A percentile compares a stretch with the other conserved stretches of the same genome.
Conservation (phyloP, 2,888 invertebrate species). For the Slavum lentiscoides region DNA sequence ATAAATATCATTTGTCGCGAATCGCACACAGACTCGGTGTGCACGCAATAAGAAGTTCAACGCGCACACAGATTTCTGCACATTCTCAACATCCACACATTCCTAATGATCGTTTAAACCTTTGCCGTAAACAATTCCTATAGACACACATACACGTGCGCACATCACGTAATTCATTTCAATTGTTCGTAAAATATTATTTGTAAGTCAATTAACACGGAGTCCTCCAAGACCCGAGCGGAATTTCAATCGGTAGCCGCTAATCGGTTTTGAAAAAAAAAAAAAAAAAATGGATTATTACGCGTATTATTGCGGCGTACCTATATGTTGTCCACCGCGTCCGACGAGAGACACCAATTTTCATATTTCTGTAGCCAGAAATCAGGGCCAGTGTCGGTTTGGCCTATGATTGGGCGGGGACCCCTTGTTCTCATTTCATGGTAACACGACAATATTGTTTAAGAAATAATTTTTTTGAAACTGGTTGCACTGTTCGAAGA, state of each 20-base stretch:
- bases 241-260: constrained; percentile 36
- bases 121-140: constrained; percentile 17
- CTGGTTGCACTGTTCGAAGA: too few relatives aligned
- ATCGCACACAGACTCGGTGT: neutral
- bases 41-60: constrained; percentile 7
- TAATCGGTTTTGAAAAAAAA: neutral
- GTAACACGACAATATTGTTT: too few relatives aligned
- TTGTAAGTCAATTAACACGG: constrained; percentile 44
- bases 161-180: neutral
- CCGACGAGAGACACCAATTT: too few relatives aligned
- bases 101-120: constrained; percentile 17
- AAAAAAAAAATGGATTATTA: too few relatives aligned
- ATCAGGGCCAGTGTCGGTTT: too few relatives aligned
- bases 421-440: too few relatives aligned
- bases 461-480: too few relatives aligned
- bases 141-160: neutral
- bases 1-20: neutral
- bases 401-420: too few relatives aligned
- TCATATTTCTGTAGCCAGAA: too few relatives aligned
- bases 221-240: constrained; percentile 31
- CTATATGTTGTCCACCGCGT: too few relatives aligned
- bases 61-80: constrained; percentile 14
- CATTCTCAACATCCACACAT: constrained; percentile 42
- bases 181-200: constrained; percentile 9
- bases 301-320: too few relatives aligned